Evolutionary conservation across 2,797 vertebrate species (phyloP).

Genomic region (Cheirogaleus major): DNA sequence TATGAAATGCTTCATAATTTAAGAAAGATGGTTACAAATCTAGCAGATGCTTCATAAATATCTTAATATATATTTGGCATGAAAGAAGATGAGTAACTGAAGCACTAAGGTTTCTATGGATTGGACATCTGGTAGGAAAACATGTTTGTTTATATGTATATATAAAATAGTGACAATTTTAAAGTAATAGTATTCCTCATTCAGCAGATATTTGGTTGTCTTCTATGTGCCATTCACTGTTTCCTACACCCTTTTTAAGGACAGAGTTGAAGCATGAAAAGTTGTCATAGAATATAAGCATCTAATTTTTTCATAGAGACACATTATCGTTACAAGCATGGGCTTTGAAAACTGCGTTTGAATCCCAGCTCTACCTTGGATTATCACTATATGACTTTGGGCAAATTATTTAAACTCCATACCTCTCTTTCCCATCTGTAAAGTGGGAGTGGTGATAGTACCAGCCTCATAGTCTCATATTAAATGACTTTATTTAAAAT

Average conservation of each 20-base stretch:
- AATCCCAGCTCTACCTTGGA: neutral
- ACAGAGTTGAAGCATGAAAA: neutral
- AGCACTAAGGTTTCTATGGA: neutral
- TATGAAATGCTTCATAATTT: conserved; percentile 26
- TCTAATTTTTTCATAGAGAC: neutral
- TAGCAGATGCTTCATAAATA: conserved; percentile 20
- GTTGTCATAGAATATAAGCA: neutral
- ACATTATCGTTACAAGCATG: neutral
- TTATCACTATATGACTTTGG: neutral
- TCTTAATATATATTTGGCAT: neutral
- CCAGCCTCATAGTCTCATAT: neutral
- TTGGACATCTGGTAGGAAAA: neutral
- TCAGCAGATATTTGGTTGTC: neutral
- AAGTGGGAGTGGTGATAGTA: neutral
- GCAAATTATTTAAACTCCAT: neutral
- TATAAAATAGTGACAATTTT: neutral
- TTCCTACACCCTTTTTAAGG: conserved; percentile 3
- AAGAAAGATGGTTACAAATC: neutral
- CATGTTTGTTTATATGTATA: neutral
- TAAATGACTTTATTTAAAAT: conserved; percentile 27
- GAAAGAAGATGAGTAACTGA: conserved; percentile 46
- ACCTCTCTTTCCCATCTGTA: neutral
- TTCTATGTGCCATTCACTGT: neutral
- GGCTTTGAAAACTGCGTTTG: neutral
- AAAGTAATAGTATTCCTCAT: neutral